These are phyloP conservation scores for Mythimna lalbum DNA, from an alignment of 2,888 invertebrate species.

Conservation along the genomic window DNA sequence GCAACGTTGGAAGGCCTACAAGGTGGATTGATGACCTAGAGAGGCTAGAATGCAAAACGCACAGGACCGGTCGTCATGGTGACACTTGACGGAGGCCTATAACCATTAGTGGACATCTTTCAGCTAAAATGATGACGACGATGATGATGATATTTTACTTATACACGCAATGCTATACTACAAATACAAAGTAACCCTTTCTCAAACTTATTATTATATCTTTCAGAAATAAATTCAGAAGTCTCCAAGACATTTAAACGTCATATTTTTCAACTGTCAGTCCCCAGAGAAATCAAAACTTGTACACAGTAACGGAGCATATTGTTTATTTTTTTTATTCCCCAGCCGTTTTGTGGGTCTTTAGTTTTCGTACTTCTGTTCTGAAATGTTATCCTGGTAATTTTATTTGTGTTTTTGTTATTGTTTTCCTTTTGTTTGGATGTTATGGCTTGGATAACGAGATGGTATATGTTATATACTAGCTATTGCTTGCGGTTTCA, in stretches of 20 bases:
- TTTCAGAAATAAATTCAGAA: conserved; percentile 8
- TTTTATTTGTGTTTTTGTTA: conserved; percentile 27
- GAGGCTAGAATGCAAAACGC: too few relatives aligned
- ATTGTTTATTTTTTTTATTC: conserved; percentile 66
- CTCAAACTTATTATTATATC: not conserved
- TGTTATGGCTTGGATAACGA: conserved; percentile 1
- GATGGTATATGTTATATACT: not conserved
- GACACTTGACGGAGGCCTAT: too few relatives aligned
- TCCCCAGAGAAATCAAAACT: conserved; percentile 77
- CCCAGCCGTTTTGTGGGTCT: conserved; percentile 56
- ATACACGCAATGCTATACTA: not conserved
- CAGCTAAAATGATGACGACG: too few relatives aligned
- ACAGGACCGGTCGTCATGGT: too few relatives aligned
- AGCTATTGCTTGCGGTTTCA: too few relatives aligned
- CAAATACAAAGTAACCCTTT: not conserved
- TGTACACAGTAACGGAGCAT: conserved; percentile 65
- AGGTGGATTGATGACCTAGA: too few relatives aligned
- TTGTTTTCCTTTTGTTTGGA: conserved; percentile 24
- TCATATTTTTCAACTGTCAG: conserved; percentile 68
- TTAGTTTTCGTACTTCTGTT: conserved; percentile 61
- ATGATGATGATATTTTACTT: too few relatives aligned
- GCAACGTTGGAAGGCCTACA: too few relatives aligned
- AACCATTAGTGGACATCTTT: too few relatives aligned
- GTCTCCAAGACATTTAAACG: conserved; percentile 51
- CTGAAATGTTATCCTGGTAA: conserved; percentile 29